Conservation (phyloP, 2,113 vertebrate genomes). For the Istiophorus platypterus region DNA sequence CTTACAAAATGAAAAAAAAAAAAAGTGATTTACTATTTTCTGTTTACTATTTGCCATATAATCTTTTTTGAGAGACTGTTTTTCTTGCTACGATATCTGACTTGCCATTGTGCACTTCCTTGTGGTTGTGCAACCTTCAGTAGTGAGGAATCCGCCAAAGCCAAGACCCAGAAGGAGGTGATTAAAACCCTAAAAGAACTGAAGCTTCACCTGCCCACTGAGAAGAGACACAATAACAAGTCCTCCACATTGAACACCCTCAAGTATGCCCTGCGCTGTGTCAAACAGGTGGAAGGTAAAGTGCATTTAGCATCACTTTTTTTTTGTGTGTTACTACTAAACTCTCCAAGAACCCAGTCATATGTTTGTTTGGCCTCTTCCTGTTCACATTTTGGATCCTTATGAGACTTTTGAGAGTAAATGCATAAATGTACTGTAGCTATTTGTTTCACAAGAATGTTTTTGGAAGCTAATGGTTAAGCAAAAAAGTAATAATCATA, state of each 20-base stretch:
- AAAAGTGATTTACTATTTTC: background rate
- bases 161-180: conserved; percentile 92
- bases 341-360: background rate
- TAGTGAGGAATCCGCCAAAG: conserved; percentile 92
- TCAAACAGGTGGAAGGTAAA: conserved; percentile 96
- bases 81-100: conserved; percentile 26
- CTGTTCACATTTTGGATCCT: background rate
- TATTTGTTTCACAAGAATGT: background rate
- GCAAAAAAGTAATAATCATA: background rate
- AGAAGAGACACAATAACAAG: conserved; percentile 89
- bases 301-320: background rate
- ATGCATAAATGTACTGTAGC: background rate
- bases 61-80: background rate
- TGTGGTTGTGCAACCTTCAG: conserved; percentile 74
- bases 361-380: background rate
- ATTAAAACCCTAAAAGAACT: conserved; percentile 92
- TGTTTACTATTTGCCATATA: too few relatives aligned
- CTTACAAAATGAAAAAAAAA: background rate
- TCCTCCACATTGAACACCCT: conserved; percentile 89
- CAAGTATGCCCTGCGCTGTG: conserved; percentile 93
- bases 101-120: background rate
- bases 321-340: background rate
- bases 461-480: background rate
- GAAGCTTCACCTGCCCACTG: conserved; percentile 90
- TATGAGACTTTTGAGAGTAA: background rate